A percentile compares a stretch with the other conserved stretches of the same genome.
Conservation (phyloP, 2,113 vertebrate species). For the Bubalus kerabau region DNA sequence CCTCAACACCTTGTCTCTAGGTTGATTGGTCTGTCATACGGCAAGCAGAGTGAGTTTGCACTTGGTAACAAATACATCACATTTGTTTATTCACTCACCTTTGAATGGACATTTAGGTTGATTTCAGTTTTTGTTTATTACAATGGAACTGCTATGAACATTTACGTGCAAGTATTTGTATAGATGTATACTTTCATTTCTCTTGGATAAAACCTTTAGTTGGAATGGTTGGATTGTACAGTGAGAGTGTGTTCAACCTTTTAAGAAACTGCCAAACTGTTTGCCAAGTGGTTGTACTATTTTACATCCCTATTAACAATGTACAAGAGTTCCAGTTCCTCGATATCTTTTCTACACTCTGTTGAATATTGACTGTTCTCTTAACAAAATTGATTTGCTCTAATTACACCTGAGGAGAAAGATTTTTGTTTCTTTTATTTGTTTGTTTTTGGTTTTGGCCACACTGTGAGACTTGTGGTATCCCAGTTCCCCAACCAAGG, state of each 20-base stretch:
- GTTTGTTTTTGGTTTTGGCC: neutral
- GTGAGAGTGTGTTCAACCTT: neutral
- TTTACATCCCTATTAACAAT: neutral
- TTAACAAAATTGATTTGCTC: neutral
- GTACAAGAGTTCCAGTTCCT: neutral
- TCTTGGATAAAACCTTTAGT: neutral
- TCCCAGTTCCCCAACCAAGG: neutral
- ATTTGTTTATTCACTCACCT: neutral
- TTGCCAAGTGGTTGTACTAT: neutral
- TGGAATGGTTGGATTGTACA: neutral
- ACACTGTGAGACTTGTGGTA: neutral
- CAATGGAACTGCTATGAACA: neutral
- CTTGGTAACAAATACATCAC: neutral
- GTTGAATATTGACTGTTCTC: neutral
- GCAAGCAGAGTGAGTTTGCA: neutral
- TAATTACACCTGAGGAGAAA: neutral
- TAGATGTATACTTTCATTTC: neutral
- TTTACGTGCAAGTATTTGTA: neutral
- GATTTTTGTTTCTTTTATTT: neutral
- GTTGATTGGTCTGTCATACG: neutral
- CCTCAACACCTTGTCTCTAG: neutral
- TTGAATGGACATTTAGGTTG: neutral
- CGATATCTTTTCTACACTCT: neutral
- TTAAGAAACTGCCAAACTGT: constrained; percentile 17
- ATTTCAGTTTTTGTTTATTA: neutral